Base-by-base conservation (phyloP, 2,888 invertebrate genomes). In the Andrena chrysosceles region DNA sequence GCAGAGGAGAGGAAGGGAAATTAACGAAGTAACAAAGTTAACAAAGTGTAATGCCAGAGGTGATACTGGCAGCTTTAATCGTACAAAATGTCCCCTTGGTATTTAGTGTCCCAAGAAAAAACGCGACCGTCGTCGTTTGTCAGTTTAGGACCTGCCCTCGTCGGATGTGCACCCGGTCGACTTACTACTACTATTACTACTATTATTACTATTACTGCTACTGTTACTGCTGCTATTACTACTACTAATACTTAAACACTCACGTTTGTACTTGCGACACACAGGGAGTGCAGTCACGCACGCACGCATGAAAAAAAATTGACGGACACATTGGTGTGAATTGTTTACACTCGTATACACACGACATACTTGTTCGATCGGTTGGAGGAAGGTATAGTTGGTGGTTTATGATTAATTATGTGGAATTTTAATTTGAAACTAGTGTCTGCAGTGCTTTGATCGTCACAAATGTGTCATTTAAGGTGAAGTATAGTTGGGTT, bases 91-190 rank as follows among this genome's bases (percentile, higher is more conserved):
- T 54, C 31, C 35, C n/a, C 31, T 4, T 16, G 49, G 42, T 20
- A 42, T 48, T 74, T 52, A 23, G 10, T 35, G 16, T 33, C 33
- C 62, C n/a, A 33, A 33, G 52, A 31, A 26, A n/a, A 31, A 49
- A 67, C 20, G 23, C 20, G 35, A 59, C 29, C 33, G 56, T 67
- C 54, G 62, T 72, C 48, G 66, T 63, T 69, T 60, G 68, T 78
- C 52, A 72, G 48, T 66, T 56, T 68, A 78, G 62, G 83, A 87
- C 87, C 87, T 87, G 87, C 87, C 87, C 87, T 87, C 87, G 87
- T 87, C 87, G 87, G 83, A 78, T 74, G 70, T 77, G 78, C 82
- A 67, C 76, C 79, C 74, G 48, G 72, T 87, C 80, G 86, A 81
- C 77, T 87, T 87, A 84, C 79, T 84, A 87, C 74, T 74, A 68